Evolutionary conservation across 2,797 vertebrate species (phyloP).

Genomic region (Darevskia nairensis): DNA sequence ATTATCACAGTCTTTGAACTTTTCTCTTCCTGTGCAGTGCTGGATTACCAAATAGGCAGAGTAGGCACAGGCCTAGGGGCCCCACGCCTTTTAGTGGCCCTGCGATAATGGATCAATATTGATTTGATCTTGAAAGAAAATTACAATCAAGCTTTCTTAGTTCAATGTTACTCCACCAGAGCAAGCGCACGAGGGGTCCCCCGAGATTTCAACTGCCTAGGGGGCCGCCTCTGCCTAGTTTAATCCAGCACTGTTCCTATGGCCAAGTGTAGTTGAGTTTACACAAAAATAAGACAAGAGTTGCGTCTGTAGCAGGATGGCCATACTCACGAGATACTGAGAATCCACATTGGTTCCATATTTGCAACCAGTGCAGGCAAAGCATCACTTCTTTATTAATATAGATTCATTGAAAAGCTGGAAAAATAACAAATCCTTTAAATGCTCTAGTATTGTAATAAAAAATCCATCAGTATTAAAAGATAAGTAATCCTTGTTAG

Average conservation of each 20-base stretch:
- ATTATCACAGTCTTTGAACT: neutral
- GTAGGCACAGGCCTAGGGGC: too few relatives aligned
- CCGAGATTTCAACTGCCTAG: too few relatives aligned
- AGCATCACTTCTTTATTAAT: neutral
- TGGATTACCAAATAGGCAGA: too few relatives aligned
- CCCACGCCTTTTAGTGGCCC: too few relatives aligned
- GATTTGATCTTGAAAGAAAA: too few relatives aligned
- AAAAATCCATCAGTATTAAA: neutral
- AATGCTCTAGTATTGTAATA: neutral
- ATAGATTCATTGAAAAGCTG: neutral
- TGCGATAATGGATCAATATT: too few relatives aligned
- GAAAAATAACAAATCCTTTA: neutral
- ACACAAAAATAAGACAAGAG: slow-evolving; percentile 35
- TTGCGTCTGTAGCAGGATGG: neutral
- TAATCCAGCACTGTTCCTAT: neutral
- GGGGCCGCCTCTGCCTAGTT: too few relatives aligned
- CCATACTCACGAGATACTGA: neutral
- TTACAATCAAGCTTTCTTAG: too few relatives aligned
- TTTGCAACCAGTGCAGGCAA: neutral
- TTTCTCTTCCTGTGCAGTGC: neutral
- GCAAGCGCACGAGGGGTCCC: too few relatives aligned
- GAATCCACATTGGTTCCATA: neutral
- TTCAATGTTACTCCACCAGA: too few relatives aligned
- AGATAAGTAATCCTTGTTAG: neutral
- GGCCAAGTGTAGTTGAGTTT: neutral